phyloP scores from a whole-genome alignment of 2,113 vertebrate genomes.

The Mastomys coucha region DNA sequence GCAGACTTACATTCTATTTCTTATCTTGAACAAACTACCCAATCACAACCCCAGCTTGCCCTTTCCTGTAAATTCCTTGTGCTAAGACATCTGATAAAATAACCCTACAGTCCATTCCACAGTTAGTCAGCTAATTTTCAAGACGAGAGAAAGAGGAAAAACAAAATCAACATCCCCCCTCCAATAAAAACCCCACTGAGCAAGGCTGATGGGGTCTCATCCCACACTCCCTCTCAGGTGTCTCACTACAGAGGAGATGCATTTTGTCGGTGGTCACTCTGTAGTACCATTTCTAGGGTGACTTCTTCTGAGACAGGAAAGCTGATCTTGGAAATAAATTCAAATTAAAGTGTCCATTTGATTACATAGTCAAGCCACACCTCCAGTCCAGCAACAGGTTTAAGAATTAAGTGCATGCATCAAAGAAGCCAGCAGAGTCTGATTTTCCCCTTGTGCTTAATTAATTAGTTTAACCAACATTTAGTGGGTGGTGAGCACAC shows the following conservation, averaged over 20 bases:
- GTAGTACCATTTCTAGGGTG: background rate
- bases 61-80: background rate
- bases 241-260: background rate
- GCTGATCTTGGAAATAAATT: background rate
- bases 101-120: background rate
- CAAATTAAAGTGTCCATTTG: background rate
- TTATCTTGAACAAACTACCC: background rate
- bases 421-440: background rate
- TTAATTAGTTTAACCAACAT: background rate
- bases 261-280: background rate
- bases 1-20: background rate
- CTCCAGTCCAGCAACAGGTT: background rate
- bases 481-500: background rate
- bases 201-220: background rate
- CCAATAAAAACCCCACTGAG: background rate
- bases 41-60: background rate
- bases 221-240: background rate
- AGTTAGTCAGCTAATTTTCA: background rate
- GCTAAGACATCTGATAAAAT: background rate
- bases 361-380: background rate
- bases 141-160: background rate
- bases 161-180: background rate
- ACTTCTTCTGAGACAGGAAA: background rate
- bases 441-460: background rate
- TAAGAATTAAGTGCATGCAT: conserved; percentile 6